Percentiles rank a stretch among this genome's conserved stretches.
These are phyloP conservation scores for Brachyhypopomus gauderio DNA, from an alignment of 2,113 vertebrate genomes.

Conservation along the genomic window DNA sequence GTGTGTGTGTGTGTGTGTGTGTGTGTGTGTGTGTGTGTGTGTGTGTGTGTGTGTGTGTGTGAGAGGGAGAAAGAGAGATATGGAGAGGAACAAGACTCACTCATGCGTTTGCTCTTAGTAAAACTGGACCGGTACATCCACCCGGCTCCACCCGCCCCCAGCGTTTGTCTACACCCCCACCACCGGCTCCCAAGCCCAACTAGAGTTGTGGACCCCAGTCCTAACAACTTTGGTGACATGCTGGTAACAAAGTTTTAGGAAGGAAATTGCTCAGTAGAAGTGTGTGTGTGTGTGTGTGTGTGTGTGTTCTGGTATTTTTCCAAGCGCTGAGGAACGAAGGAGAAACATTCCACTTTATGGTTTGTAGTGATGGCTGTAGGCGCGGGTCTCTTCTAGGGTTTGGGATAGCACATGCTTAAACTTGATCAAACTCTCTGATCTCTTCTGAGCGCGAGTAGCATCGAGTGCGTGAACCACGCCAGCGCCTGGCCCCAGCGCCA, in stretches of 20 bases:
- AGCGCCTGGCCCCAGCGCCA: not conserved
- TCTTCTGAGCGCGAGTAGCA: not conserved
- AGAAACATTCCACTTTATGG: not conserved
- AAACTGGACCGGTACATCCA: no score
- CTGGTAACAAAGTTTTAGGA: no score
- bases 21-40: no score
- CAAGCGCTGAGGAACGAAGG: constrained; percentile 6
- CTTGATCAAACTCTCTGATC: not conserved
- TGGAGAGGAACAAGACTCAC: not conserved
- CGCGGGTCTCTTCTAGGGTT: not conserved
- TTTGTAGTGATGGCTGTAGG: constrained; percentile 12
- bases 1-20: no score
- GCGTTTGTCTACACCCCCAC: no score
- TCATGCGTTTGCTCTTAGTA: not conserved
- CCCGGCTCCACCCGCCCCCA: no score
- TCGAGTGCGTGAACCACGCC: not conserved
- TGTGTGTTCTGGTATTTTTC: not conserved
- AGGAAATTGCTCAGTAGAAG: not conserved
- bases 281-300: not conserved
- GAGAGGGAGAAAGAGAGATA: not conserved
- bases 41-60: constrained; percentile 13
- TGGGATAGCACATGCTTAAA: constrained; percentile 25
- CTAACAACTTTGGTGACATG: no score
- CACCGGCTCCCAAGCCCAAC: no score
- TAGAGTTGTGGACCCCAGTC: no score